Evolutionary conservation across 2,797 vertebrate species (phyloP).

Genomic region (Austrolebias charrua): DNA sequence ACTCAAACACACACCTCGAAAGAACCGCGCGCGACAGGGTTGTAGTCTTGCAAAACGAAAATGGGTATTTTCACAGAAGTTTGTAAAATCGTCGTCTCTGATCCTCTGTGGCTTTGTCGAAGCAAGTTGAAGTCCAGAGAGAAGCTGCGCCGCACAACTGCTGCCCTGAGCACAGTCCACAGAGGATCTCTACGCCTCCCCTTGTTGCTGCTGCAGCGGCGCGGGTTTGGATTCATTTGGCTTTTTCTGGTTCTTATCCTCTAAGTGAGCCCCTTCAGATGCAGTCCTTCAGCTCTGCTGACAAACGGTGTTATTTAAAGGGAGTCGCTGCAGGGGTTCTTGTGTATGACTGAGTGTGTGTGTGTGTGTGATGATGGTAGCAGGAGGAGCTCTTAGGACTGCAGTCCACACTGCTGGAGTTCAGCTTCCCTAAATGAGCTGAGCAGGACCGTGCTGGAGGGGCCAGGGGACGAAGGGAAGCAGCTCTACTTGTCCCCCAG

Average conservation of each 20-base stretch:
- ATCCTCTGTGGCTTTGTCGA: conserved; percentile 74
- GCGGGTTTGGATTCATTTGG: conserved; percentile 57
- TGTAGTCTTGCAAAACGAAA: conserved; percentile 75
- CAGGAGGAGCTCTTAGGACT: conserved; percentile 73
- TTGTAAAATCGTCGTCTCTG: conserved; percentile 74
- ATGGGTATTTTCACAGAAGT: conserved; percentile 76
- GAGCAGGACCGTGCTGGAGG: conserved; percentile 79
- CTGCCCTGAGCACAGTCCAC: conserved; percentile 76
- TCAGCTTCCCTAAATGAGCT: conserved; percentile 86
- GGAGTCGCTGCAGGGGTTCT: conserved; percentile 41
- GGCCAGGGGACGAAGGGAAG: conserved; percentile 79
- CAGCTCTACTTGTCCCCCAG: conserved; percentile 90
- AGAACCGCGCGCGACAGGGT: conserved; percentile 79
- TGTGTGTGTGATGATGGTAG: conserved; percentile 49
- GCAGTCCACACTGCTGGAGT: conserved; percentile 82
- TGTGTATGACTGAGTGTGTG: conserved; percentile 21
- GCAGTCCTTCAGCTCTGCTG: conserved; percentile 72
- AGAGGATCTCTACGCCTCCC: conserved; percentile 60
- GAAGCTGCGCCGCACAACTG: conserved; percentile 72
- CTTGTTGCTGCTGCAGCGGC: conserved; percentile 62
- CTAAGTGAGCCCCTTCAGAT: conserved; percentile 62
- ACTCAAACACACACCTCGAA: conserved; percentile 72
- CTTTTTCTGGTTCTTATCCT: conserved; percentile 24
- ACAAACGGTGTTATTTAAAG: conserved; percentile 53
- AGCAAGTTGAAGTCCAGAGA: conserved; percentile 76